Percentiles rank a stretch among this genome's conserved stretches.
phyloP scores from a whole-genome alignment of 2,888 invertebrate genomes.

The Dexiosoma caninum region DNA sequence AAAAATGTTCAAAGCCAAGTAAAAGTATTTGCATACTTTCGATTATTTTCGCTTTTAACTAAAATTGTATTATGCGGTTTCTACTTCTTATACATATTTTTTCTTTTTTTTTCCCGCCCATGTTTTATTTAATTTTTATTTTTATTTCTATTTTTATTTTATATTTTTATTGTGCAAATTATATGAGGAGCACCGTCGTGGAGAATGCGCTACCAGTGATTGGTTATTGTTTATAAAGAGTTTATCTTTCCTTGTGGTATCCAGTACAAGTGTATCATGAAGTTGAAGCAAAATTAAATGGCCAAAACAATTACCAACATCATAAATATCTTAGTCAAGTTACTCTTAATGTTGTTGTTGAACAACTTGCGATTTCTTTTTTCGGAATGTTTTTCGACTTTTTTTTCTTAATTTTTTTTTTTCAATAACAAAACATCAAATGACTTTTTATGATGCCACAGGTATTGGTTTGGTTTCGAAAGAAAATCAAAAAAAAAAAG shows the following conservation, averaged over 20 bases:
- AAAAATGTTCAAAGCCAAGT: constrained; percentile 34
- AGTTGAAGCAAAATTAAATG: constrained; percentile 23
- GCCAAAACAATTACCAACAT: constrained; percentile 39
- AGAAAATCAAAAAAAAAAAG: background rate
- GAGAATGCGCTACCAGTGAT: constrained; percentile 3
- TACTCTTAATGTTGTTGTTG: constrained; percentile 36
- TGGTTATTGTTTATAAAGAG: constrained; percentile 6
- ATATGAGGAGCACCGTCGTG: constrained; percentile 14
- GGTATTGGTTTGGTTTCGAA: background rate
- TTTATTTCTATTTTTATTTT: constrained; percentile 40
- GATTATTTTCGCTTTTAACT: constrained; percentile 61
- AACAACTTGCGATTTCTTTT: constrained; percentile 67
- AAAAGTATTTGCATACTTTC: constrained; percentile 63
- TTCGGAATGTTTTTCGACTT: constrained; percentile 60
- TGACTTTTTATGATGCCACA: background rate
- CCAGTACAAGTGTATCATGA: background rate
- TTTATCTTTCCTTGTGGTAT: constrained; percentile 5
- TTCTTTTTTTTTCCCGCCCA: constrained; percentile 41
- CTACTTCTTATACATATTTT: constrained; percentile 16
- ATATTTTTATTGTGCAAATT: constrained; percentile 11
- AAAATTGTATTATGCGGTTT: constrained; percentile 9
- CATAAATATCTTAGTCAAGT: constrained; percentile 19
- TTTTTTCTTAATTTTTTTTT: background rate
- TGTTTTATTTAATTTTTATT: constrained; percentile 36
- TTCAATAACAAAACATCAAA: background rate